A percentile compares a stretch with the other conserved stretches of the same genome.
phyloP scores from a whole-genome alignment of 1,140 invertebrate genomes.

The Campodea augens region DNA sequence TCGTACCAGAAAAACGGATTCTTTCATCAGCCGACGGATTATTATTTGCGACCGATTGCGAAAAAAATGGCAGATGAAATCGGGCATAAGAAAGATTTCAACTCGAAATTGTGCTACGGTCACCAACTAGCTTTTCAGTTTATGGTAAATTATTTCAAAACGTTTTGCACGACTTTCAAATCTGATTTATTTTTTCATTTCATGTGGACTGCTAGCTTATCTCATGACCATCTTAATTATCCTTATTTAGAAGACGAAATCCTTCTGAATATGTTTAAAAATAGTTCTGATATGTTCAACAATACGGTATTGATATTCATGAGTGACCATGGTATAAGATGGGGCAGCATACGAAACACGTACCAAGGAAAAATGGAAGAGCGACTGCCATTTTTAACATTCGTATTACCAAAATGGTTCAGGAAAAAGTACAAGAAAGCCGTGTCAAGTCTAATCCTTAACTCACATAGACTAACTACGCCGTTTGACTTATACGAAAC shows the following conservation, averaged over 20 bases:
- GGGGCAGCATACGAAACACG: conserved; percentile 26
- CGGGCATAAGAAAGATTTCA: conserved; percentile 11
- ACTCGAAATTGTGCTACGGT: conserved; percentile 13
- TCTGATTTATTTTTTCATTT: conserved; percentile 13
- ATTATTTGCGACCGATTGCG: conserved; percentile 22
- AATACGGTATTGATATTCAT: conserved; percentile 31
- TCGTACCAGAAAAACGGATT: conserved; percentile 24
- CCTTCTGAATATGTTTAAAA: conserved; percentile 19
- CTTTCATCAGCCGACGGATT: conserved; percentile 21
- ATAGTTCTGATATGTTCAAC: conserved; percentile 22
- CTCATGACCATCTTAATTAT: conserved; percentile 16
- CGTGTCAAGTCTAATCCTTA: conserved; percentile 20
- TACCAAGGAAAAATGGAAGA: conserved; percentile 33
- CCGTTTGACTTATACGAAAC: conserved; percentile 27
- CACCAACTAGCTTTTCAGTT: conserved; percentile 12
- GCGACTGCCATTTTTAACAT: conserved; percentile 30
- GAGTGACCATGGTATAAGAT: conserved; percentile 34
- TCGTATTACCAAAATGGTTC: conserved; percentile 28
- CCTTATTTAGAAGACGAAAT: conserved; percentile 13
- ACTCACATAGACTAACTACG: conserved; percentile 21
- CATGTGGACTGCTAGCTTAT: conserved; percentile 15
- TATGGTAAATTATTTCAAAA: conserved; percentile 13
- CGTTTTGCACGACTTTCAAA: conserved; percentile 10
- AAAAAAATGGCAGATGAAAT: conserved; percentile 10
- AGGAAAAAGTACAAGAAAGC: conserved; percentile 20